phyloP scores from a whole-genome alignment of 2,888 invertebrate genomes.

The Galerucella pusilla region DNA sequence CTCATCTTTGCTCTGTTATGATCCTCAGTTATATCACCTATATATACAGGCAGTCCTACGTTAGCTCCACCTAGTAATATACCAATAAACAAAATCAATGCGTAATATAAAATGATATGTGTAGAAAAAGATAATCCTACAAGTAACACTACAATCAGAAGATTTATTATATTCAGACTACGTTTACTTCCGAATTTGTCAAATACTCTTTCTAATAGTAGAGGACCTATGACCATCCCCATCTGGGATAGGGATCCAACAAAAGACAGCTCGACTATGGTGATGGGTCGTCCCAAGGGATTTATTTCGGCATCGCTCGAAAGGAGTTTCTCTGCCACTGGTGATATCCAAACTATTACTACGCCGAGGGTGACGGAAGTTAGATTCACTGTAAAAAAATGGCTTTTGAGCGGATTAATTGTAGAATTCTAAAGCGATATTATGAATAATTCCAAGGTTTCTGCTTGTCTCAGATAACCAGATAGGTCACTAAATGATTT shows the following conservation, averaged over 20 bases:
- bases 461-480: no score
- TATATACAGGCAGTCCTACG: constrained; percentile 77
- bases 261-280: constrained; percentile 25
- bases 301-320: constrained; percentile 25
- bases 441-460: no score
- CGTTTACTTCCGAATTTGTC: constrained; percentile 28
- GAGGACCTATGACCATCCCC: constrained; percentile 20
- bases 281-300: constrained; percentile 31
- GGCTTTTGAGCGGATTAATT: not conserved
- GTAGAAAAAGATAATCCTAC: constrained; percentile 21
- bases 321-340: constrained; percentile 25
- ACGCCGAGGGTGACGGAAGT: constrained; percentile 18
- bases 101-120: constrained; percentile 26
- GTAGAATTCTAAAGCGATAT: no score
- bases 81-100: not conserved
- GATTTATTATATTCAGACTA: constrained; percentile 4
- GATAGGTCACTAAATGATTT: no score
- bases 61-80: constrained; percentile 2
- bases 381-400: constrained; percentile 28
- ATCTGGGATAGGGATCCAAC: constrained; percentile 18
- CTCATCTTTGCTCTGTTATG: constrained; percentile 79
- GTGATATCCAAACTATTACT: constrained; percentile 32
- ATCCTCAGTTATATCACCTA: constrained; percentile 85
- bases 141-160: not conserved
- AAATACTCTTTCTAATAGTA: constrained; percentile 20